Evolutionary conservation across 2,888 invertebrate species (phyloP), one percentile per base, ranked within the genome.

Genomic region (Adelognathus sp.): DNA sequence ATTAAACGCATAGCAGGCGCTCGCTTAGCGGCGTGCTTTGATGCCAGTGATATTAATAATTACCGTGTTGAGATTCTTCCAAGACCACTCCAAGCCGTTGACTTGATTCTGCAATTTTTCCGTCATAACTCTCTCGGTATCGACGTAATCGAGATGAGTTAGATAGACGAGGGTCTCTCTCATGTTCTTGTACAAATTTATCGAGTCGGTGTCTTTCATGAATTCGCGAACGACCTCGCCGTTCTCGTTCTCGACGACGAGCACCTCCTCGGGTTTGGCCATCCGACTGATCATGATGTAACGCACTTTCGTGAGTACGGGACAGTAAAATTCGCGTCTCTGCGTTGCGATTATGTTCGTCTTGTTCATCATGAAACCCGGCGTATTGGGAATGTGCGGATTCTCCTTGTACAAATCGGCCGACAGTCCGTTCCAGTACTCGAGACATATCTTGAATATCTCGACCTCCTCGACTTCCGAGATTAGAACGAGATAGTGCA

Each of bases 191-290:
- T 99, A 99, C 90, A 99, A 94, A 93, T 98, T 99, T 87, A 99
- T 99, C 39, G 99, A 97, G 93, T 99, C 99, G 39, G 99, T 99
- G 92, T 99, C 99, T 92, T 99, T 99, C 98, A 99, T 99, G 91
- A 99, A 99, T 92, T 99, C 99, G 81, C 99, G 93, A 7, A 99
- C 99, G 78, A 99, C 98, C 93, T 99, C 99, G 44, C 99, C 99
- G 92, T 99, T 99, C 91, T 99, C 99, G 93, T 99, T 99, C 92
- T 99, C 99, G 44, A 99, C 99, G 54, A 99, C 98, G 79, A 99
- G 94, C 36, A 99, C 99, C 93, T 99, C 99, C 92, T 99, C 99
- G 0, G 99, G 99, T 92, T 99, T 99, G 16, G 99, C 99, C 99
- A 99, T 99, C 86, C 99, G 95, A 77, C 98, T 98, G 89, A 99